Evolutionary conservation across 30 jellyfish, hydroid and myxozoan species (phyloP).

Genomic region (Cassiopea xamachana): DNA sequence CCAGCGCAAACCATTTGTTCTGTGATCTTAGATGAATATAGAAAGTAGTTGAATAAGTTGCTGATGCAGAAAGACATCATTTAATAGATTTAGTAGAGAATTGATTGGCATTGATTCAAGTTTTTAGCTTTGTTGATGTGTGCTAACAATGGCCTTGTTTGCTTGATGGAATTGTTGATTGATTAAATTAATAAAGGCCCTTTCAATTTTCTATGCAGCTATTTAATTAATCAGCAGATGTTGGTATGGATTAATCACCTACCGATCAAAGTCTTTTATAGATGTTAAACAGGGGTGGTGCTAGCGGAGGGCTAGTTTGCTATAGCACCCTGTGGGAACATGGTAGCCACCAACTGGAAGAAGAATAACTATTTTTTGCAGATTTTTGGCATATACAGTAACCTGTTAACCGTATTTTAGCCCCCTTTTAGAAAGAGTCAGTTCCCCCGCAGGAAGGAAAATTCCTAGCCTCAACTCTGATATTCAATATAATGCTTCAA

Average conservation of each 20-base stretch:
- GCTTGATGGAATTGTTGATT: neutral
- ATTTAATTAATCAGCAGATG: neutral
- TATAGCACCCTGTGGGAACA: no score
- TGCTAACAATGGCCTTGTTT: neutral
- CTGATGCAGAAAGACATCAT: neutral
- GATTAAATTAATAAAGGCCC: neutral
- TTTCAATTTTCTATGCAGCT: neutral
- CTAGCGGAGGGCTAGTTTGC: no score
- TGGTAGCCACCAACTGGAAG: no score
- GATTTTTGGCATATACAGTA: neutral
- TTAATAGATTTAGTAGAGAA: neutral
- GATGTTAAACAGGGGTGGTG: neutral
- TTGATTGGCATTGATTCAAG: neutral
- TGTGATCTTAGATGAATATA: conserved; percentile 56
- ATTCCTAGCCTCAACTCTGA: no score
- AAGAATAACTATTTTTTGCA: neutral
- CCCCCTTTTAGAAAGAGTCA: neutral
- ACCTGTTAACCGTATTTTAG: neutral
- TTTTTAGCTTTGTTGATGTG: neutral
- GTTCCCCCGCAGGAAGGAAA: no score
- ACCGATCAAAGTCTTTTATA: no score
- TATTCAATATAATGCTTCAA: no score
- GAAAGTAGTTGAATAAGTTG: neutral
- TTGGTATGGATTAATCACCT: neutral
- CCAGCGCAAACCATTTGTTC: conserved; percentile 94